Conservation (phyloP, 2,797 vertebrate genomes). For the Pogonophryne albipinna region DNA sequence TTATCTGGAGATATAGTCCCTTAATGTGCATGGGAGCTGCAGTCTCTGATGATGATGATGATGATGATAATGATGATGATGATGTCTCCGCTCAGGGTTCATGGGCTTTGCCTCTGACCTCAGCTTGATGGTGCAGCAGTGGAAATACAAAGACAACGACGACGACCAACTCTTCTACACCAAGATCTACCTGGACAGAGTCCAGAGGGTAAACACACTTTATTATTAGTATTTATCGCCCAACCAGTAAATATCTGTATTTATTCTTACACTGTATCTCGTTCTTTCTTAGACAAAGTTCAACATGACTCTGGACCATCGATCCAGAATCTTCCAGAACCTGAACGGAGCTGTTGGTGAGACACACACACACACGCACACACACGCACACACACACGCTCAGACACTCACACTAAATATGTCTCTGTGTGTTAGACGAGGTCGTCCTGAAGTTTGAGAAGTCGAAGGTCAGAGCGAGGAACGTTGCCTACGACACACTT, state of each 20-base stretch:
- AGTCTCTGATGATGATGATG: too few relatives aligned
- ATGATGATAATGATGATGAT: too few relatives aligned
- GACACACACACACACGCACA: constrained; percentile 28
- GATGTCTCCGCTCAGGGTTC: constrained; percentile 81
- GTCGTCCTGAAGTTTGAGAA: constrained; percentile 93
- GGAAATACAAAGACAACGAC: constrained; percentile 89
- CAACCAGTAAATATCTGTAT: too few relatives aligned
- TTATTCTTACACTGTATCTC: too few relatives aligned
- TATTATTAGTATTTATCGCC: too few relatives aligned
- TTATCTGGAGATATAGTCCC: too few relatives aligned
- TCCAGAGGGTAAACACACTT: constrained; percentile 78
- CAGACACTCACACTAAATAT: background rate
- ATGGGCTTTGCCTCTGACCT: constrained; percentile 87
- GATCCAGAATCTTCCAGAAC: constrained; percentile 92
- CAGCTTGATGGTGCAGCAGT: constrained; percentile 85
- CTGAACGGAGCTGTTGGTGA: constrained; percentile 92
- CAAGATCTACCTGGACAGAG: constrained; percentile 88
- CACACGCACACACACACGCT: background rate
- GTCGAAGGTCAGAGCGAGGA: constrained; percentile 88
- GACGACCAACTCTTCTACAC: constrained; percentile 94
- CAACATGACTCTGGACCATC: constrained; percentile 90
- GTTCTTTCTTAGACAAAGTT: constrained; percentile 79
- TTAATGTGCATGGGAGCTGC: too few relatives aligned
- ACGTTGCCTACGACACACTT: constrained; percentile 91
- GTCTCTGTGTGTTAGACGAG: constrained; percentile 82